Percentiles rank a stretch among this genome's conserved stretches.
Evolutionary conservation across 2,113 vertebrate species (phyloP).

Genomic region (Thomomys bottae): DNA sequence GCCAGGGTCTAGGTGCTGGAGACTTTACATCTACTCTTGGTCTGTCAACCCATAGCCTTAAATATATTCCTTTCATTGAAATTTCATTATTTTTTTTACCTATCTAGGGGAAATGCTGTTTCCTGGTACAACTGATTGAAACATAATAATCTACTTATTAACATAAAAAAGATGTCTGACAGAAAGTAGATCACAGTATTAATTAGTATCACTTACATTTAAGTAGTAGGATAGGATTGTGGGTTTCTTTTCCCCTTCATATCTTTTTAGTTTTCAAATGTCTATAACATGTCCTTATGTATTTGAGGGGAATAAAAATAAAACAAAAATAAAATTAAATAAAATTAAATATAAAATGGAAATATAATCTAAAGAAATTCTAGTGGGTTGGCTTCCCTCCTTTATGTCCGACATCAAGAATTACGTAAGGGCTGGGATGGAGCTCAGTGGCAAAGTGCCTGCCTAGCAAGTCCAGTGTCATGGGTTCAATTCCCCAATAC

Average conservation of each 20-base stretch:
- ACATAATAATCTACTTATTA: conserved; percentile 8
- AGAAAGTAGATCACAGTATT: conserved; percentile 3
- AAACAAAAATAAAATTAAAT: too few species aligned
- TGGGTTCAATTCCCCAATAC: too few species aligned
- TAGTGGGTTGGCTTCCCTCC: not conserved
- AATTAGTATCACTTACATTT: not conserved
- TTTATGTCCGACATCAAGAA: not conserved
- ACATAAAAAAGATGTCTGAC: not conserved
- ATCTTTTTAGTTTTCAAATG: not conserved
- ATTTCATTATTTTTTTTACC: not conserved
- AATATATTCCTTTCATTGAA: not conserved
- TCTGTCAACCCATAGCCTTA: not conserved
- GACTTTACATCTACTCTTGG: not conserved
- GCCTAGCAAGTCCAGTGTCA: too few species aligned
- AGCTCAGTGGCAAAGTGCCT: too few species aligned
- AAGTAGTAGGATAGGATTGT: not conserved
- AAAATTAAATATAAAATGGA: not conserved
- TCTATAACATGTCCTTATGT: not conserved
- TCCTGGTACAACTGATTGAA: not conserved
- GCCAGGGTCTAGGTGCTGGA: not conserved
- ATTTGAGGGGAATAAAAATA: not conserved
- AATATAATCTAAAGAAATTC: not conserved
- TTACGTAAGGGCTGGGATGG: too few species aligned
- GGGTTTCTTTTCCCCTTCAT: not conserved
- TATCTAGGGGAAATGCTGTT: not conserved